Conservation (phyloP, 2,888 invertebrate genomes). For the Dryadula phaetusa region DNA sequence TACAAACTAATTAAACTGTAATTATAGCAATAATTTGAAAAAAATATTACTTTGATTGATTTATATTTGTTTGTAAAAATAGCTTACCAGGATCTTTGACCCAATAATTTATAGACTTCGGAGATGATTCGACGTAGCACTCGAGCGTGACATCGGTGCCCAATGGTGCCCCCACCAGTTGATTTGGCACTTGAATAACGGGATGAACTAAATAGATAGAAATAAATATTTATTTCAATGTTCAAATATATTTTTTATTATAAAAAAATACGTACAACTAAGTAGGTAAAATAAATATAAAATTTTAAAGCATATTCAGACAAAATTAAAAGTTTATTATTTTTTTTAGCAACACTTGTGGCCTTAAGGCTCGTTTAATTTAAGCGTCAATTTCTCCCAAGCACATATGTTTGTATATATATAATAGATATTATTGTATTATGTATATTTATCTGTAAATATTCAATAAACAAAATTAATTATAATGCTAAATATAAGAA, state of each 20-base stretch:
- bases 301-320: no score
- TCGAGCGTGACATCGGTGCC: constrained; percentile 94
- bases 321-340: no score
- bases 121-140: constrained; percentile 95
- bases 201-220: constrained; percentile 88
- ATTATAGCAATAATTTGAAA: constrained; percentile 4
- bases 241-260: neutral
- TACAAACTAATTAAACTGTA: constrained; percentile 13
- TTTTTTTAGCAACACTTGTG: no score
- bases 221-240: neutral
- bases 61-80: constrained; percentile 1
- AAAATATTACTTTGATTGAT: neutral
- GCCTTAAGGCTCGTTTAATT: no score
- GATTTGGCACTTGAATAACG: constrained; percentile 95
- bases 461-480: no score
- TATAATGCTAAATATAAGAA: no score
- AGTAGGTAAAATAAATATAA: no score
- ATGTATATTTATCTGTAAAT: no score
- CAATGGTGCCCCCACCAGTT: constrained; percentile 94
- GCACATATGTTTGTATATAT: no score
- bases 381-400: no score
- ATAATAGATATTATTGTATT: no score
- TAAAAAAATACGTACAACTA: no score
- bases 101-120: constrained; percentile 96
- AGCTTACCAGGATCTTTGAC: constrained; percentile 92